Evolutionary conservation across 2,888 invertebrate species (phyloP).

Genomic region (Polymixis flavicincta): DNA sequence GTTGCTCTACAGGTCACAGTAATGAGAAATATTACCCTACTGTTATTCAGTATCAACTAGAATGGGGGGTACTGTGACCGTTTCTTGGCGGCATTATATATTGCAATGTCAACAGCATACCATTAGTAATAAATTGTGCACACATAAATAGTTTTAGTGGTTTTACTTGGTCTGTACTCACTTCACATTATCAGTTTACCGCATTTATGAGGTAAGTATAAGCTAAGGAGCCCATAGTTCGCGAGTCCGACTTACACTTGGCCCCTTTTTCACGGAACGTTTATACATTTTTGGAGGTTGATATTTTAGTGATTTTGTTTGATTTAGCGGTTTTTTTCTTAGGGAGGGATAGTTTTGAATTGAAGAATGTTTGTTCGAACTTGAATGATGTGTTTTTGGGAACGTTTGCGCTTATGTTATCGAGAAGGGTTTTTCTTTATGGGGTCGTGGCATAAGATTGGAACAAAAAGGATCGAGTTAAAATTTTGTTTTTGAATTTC

Average conservation of each 20-base stretch:
- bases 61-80: too few relatives aligned
- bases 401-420: slow-evolving; percentile 23
- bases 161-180: background rate
- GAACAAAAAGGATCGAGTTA: background rate
- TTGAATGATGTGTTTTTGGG: slow-evolving; percentile 44
- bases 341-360: slow-evolving; percentile 47
- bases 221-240: background rate
- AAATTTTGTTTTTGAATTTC: background rate
- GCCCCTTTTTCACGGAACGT: slow-evolving; percentile 30
- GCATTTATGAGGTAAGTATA: background rate
- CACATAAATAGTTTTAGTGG: background rate
- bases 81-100: too few relatives aligned
- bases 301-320: slow-evolving; percentile 61
- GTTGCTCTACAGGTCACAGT: too few relatives aligned
- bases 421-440: slow-evolving; percentile 15
- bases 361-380: slow-evolving; percentile 52
- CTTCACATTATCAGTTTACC: background rate
- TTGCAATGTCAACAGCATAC: too few relatives aligned
- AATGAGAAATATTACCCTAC: too few relatives aligned
- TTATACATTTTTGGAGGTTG: slow-evolving; percentile 60
- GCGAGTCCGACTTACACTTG: background rate
- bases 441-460: slow-evolving; percentile 11
- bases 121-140: too few relatives aligned
- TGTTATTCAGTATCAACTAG: too few relatives aligned
- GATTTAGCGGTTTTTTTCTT: slow-evolving; percentile 44